Base-by-base conservation (phyloP, 30 jellyfish, hydroid and myxozoan species). In the Mastigias papua region DNA sequence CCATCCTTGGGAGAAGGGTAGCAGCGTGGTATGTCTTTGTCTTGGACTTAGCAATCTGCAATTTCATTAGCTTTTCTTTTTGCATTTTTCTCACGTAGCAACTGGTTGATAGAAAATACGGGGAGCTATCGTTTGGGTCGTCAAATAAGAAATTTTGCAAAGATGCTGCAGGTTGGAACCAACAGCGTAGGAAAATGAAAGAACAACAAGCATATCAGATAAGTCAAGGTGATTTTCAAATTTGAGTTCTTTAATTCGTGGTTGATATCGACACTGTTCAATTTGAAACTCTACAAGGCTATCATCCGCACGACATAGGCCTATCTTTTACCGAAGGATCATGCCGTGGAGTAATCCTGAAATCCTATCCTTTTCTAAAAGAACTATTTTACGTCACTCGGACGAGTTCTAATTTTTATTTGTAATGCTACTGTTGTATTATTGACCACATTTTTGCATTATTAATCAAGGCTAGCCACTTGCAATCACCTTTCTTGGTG, bases 181-280 rank as follows among this genome's bases (percentile, higher is more conserved):
- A 62, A 7, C 26, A 22, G 0, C 65, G 54, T 27, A 49, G 58
- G 26, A 46, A 57, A 8, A 26, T 81, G 0, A 22, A 48, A 17
- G 81, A 28, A 28, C 74, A 31, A 30, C 90, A 78, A 15, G 71
- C 61, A 17, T 79, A 61, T 35, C 81, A 79, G 62, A 61, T 79
- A 4, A 65, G 90, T 22, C 79, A 66, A 79, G 90, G 90, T 79
- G 37, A 21, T 73, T 10, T 9, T 25, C 22, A 61, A 51, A 5
- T 17, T 5, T 13, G 17, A 51, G 25, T 5, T 51, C 16, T 51
- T 51, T 51, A 10, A 51, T 46, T 46, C 13, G 5, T 1, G 67
- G 5, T 51, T 51, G 25, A 2, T 51, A 51, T 5, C 2, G 27
- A 5, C 27, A 10, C 60, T 46, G 60, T 46, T 46, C 27, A 10